phyloP scores from a whole-genome alignment of 2,888 invertebrate genomes.

The Aleiodes leptofemur region DNA sequence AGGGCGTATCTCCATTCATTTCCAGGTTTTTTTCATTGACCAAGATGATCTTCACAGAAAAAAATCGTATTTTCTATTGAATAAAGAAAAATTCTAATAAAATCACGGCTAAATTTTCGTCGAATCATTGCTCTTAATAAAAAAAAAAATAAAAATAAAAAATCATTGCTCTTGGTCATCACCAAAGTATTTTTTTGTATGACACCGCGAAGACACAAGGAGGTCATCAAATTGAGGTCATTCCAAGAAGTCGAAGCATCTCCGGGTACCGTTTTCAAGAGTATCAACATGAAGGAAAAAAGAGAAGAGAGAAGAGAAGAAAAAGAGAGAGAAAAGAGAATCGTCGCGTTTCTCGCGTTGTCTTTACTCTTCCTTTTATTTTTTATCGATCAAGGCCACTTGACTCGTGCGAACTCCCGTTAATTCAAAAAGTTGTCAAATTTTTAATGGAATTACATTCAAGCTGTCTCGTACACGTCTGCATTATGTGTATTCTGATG shows the following conservation, averaged over 20 bases:
- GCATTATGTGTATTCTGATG: neutral
- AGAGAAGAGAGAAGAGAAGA: constrained; percentile 9
- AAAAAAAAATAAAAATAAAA: no score
- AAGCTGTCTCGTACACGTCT: neutral
- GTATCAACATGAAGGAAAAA: constrained; percentile 33
- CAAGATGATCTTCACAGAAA: no score
- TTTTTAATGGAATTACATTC: neutral
- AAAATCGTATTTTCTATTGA: no score
- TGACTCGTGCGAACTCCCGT: constrained; percentile 16
- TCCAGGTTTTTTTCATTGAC: no score
- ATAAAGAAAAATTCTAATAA: no score
- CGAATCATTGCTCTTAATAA: neutral
- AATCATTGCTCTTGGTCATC: neutral
- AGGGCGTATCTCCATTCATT: no score
- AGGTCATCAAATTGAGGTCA: constrained; percentile 26
- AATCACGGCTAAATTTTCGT: neutral
- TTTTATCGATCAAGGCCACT: constrained; percentile 41
- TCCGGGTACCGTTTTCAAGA: constrained; percentile 24
- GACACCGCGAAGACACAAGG: constrained; percentile 20
- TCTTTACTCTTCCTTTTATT: constrained; percentile 45
- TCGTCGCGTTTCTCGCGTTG: constrained; percentile 2
- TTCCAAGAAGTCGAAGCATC: constrained; percentile 2
- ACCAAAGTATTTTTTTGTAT: neutral
- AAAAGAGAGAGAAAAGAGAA: constrained; percentile 21
- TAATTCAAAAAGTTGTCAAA: constrained; percentile 7